Evolutionary conservation across 2,797 vertebrate genomes (phyloP).

Genomic region (Acrossocheilus wenchowensis): DNA sequence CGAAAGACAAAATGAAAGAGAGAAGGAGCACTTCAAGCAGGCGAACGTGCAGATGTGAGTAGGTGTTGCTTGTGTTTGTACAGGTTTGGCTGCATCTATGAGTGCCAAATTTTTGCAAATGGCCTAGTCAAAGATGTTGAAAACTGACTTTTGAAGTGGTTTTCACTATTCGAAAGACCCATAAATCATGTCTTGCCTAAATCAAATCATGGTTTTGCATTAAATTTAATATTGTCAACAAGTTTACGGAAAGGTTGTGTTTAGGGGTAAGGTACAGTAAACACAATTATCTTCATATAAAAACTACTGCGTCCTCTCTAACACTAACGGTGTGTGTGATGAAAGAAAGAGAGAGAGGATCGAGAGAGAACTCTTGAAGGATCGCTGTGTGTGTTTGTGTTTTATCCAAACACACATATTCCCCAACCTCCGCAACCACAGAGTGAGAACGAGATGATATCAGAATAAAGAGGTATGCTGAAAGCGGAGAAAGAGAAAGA

Average conservation of each 20-base stretch:
- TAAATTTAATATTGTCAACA: conserved; percentile 37
- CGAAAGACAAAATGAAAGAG: conserved; percentile 15
- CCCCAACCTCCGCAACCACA: conserved; percentile 25
- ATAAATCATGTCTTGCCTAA: conserved; percentile 31
- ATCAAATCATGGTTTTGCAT: conserved; percentile 24
- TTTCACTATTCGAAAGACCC: not conserved
- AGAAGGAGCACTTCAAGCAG: not conserved
- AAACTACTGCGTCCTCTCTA: conserved; percentile 5
- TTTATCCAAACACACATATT: conserved; percentile 43
- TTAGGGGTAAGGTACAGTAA: conserved; percentile 25
- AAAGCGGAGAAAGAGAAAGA: conserved; percentile 19
- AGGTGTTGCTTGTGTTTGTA: conserved; percentile 17
- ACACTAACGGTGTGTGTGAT: conserved; percentile 11
- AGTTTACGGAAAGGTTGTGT: conserved; percentile 6
- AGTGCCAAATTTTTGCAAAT: not conserved
- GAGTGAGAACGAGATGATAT: conserved; percentile 37
- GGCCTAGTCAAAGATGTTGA: not conserved
- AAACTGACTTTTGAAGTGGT: conserved; percentile 25
- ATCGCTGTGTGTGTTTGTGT: conserved; percentile 21
- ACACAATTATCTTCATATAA: conserved; percentile 17
- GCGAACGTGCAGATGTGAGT: not conserved
- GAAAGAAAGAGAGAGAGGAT: conserved; percentile 10
- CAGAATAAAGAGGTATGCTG: conserved; percentile 35
- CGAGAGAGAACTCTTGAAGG: conserved; percentile 24
- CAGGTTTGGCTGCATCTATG: not conserved